Evolutionary conservation across 2,797 vertebrate species (phyloP).

Genomic region (Amazona ochrocephala): DNA sequence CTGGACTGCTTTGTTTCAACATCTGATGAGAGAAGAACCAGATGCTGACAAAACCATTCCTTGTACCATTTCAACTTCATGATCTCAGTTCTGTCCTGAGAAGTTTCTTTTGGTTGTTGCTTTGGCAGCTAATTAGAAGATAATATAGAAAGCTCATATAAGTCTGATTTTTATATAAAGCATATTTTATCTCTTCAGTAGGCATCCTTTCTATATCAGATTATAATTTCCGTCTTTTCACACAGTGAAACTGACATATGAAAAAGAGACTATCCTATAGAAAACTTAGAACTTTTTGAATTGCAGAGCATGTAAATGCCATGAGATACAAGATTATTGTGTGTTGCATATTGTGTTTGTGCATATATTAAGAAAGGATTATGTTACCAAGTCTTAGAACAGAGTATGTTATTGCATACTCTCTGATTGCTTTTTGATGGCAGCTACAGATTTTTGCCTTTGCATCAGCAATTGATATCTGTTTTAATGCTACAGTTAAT

Average conservation of each 20-base stretch:
- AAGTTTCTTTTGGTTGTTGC: background rate
- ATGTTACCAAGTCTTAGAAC: background rate
- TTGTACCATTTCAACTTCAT: background rate
- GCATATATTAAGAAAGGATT: background rate
- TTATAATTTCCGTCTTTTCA: background rate
- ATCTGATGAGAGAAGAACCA: background rate
- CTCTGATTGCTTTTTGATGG: background rate
- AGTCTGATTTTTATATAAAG: background rate
- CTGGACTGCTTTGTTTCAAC: constrained; percentile 2
- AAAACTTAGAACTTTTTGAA: background rate
- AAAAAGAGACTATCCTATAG: background rate
- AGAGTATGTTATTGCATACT: background rate
- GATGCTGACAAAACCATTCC: background rate
- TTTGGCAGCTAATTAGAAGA: background rate
- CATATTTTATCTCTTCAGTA: background rate
- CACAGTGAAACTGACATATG: background rate
- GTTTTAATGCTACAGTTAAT: background rate
- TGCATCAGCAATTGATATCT: background rate
- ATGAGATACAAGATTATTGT: background rate
- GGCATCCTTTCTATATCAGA: background rate
- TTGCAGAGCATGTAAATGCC: background rate
- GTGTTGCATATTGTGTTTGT: background rate
- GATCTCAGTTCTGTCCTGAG: background rate
- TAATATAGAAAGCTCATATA: background rate
- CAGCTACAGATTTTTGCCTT: background rate